These are phyloP conservation scores for Neosalanx taihuensis DNA, from an alignment of 2,797 vertebrate species.

Conservation along the genomic window DNA sequence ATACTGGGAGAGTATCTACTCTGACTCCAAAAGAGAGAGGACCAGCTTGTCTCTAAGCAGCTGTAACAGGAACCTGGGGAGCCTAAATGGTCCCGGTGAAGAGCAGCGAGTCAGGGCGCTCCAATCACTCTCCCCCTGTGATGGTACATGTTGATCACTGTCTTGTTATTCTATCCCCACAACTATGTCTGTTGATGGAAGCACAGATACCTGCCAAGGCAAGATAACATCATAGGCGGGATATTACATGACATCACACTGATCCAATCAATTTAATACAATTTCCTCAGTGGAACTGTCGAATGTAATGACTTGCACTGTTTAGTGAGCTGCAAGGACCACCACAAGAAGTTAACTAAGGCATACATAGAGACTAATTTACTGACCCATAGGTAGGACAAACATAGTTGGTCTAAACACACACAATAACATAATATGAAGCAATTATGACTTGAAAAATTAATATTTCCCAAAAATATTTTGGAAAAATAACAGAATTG, in stretches of 20 bases:
- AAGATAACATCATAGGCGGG: conserved; percentile 16
- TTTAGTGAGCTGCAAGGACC: not conserved
- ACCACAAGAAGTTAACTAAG: not conserved
- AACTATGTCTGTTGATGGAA: conserved; percentile 52
- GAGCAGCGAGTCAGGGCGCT: conserved; percentile 77
- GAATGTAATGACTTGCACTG: not conserved
- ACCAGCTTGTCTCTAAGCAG: conserved; percentile 50
- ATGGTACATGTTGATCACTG: conserved; percentile 66
- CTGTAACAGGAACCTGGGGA: conserved; percentile 57
- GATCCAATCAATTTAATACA: too few species aligned
- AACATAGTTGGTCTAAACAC: too few species aligned
- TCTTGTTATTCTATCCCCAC: conserved; percentile 54
- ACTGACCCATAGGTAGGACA: too few species aligned
- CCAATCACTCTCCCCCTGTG: conserved; percentile 66
- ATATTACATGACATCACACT: too few species aligned
- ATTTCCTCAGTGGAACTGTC: not conserved
- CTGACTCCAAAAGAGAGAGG: conserved; percentile 58
- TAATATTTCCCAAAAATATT: not conserved
- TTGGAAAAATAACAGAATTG: not conserved
- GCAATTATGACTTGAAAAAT: not conserved
- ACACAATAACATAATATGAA: too few species aligned
- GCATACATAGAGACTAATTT: not conserved
- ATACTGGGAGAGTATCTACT: conserved; percentile 38
- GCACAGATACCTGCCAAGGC: conserved; percentile 47
- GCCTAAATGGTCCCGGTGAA: conserved; percentile 70